phyloP scores from a whole-genome alignment of 2,888 invertebrate species.

The Parnassius mnemosyne region DNA sequence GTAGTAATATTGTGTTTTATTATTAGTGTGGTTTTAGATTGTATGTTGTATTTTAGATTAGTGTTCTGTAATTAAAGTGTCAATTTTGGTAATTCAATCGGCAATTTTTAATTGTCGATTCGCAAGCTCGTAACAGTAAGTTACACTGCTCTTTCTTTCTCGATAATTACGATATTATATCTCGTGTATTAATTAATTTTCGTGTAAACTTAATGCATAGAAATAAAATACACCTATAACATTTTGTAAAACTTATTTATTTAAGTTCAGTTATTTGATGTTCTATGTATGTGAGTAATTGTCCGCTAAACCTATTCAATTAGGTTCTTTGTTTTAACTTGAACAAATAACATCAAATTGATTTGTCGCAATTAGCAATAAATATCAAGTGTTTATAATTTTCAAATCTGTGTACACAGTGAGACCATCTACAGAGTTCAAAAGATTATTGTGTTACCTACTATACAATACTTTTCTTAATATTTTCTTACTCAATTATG shows the following conservation, averaged over 20 bases:
- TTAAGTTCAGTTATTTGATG: slow-evolving; percentile 4
- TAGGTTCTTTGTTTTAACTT: slow-evolving; percentile 36
- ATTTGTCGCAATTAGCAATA: slow-evolving; percentile 25
- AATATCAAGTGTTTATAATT: slow-evolving; percentile 30
- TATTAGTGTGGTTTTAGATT: too few species aligned
- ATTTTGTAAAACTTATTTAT: slow-evolving; percentile 18
- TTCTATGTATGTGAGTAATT: slow-evolving; percentile 15
- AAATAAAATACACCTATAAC: slow-evolving; percentile 31
- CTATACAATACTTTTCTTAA: slow-evolving; percentile 6
- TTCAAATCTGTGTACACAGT: slow-evolving; percentile 32
- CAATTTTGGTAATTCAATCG: too few species aligned
- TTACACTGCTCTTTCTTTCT: too few species aligned
- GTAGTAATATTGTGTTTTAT: too few species aligned
- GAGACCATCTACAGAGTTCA: slow-evolving; percentile 6
- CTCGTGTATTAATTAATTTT: too few species aligned
- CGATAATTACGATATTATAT: too few species aligned
- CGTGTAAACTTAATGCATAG: too few species aligned
- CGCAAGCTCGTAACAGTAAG: too few species aligned
- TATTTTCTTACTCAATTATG: slow-evolving; percentile 3
- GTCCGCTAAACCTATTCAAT: slow-evolving; percentile 10
- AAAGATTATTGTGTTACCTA: slow-evolving; percentile 11
- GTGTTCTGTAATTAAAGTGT: too few species aligned
- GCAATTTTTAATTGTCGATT: too few species aligned
- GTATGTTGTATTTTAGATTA: too few species aligned
- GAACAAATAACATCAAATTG: slow-evolving; percentile 44